These are phyloP conservation scores for Agonopterix alstromeriana DNA, from an alignment of 2,888 invertebrate genomes.

Conservation along the genomic window DNA sequence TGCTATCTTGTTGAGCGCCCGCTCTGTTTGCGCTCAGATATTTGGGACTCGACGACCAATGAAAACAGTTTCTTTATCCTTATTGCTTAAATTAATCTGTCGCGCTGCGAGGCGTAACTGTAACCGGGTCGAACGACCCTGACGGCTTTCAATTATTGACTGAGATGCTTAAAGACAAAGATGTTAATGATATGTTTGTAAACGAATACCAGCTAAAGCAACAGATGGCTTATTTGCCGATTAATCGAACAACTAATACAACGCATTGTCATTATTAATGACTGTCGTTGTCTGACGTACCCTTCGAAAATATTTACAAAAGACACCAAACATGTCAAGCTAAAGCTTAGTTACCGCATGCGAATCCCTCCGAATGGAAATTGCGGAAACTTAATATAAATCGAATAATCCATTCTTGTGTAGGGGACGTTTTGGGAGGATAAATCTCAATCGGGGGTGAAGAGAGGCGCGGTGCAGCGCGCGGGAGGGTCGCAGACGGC, in stretches of 20 bases:
- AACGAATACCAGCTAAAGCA: slow-evolving; percentile 20
- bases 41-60: slow-evolving; percentile 26
- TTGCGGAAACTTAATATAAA: slow-evolving; percentile 76
- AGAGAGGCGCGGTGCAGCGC: slow-evolving; percentile 43
- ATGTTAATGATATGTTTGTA: slow-evolving; percentile 12
- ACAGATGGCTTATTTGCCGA: slow-evolving; percentile 55
- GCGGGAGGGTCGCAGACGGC: slow-evolving; percentile 48
- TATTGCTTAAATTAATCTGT: slow-evolving; percentile 19
- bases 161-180: slow-evolving; percentile 3
- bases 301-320: slow-evolving; percentile 62
- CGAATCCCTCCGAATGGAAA: slow-evolving; percentile 65
- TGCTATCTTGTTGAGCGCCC: slow-evolving; percentile 33
- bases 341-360: slow-evolving; percentile 46
- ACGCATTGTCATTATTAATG: slow-evolving; percentile 64
- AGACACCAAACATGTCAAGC: slow-evolving; percentile 42
- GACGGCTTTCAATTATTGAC: neutral
- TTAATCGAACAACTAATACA: slow-evolving; percentile 50
- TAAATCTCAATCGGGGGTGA: slow-evolving; percentile 72
- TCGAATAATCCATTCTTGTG: slow-evolving; percentile 68
- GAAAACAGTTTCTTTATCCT: slow-evolving; percentile 20
- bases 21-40: slow-evolving; percentile 30
- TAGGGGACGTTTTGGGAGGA: slow-evolving; percentile 67
- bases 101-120: slow-evolving; percentile 21
- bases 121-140: slow-evolving; percentile 20
- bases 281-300: slow-evolving; percentile 43